These are phyloP conservation scores for Prunella himalayana DNA, from an alignment of 2,113 vertebrate genomes.

Conservation along the genomic window DNA sequence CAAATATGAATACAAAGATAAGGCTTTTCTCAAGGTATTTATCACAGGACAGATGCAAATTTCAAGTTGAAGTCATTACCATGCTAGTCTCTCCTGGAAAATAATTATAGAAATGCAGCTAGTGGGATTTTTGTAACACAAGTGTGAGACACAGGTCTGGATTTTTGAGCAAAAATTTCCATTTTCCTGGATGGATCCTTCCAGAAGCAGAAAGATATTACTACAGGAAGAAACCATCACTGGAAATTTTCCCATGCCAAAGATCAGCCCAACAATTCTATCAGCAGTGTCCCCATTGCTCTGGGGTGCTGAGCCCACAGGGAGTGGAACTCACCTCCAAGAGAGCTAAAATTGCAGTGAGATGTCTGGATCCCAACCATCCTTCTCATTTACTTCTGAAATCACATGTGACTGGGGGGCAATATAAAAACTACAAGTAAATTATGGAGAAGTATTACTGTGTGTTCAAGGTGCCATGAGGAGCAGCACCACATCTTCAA, in stretches of 20 bases:
- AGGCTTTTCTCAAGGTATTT: background rate
- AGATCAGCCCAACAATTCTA: background rate
- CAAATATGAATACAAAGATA: slow-evolving; percentile 26
- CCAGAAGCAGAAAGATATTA: background rate
- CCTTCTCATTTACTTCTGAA: background rate
- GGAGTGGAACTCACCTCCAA: background rate
- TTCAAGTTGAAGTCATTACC: background rate
- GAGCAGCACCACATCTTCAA: background rate
- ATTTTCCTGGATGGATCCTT: background rate
- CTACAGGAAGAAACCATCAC: background rate
- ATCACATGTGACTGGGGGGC: background rate
- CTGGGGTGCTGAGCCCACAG: background rate
- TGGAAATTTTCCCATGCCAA: background rate
- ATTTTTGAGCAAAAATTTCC: background rate
- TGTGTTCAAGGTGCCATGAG: background rate
- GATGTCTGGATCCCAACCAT: background rate
- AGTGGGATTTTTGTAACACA: background rate
- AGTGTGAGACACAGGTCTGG: background rate
- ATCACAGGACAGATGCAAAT: background rate
- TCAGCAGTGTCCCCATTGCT: background rate
- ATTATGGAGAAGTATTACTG: background rate
- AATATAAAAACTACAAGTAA: background rate
- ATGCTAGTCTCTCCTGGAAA: background rate
- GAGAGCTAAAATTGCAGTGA: background rate
- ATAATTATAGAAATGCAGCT: background rate